These are phyloP conservation scores for Malthinus seriepunctatus DNA, from an alignment of 2,888 invertebrate genomes.

Conservation along the genomic window DNA sequence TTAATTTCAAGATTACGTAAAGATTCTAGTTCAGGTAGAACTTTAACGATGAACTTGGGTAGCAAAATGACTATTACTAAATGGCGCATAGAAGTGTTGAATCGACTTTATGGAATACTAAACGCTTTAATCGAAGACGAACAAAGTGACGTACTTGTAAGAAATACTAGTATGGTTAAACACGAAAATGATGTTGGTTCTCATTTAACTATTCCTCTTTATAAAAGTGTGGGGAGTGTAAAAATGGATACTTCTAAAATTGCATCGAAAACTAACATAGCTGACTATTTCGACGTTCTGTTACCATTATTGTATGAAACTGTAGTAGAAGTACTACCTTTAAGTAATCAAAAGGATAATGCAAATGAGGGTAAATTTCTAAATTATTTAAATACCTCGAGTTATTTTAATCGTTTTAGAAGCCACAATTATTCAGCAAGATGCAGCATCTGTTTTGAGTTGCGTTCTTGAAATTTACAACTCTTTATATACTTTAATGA, in stretches of 20 bases:
- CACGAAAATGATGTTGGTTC: not conserved
- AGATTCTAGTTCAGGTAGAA: slow-evolving; percentile 68
- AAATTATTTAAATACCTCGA: not conserved
- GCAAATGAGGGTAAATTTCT: not conserved
- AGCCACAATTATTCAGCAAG: slow-evolving; percentile 58
- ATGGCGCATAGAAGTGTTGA: slow-evolving; percentile 78
- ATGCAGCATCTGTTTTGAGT: slow-evolving; percentile 66
- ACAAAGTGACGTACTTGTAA: not conserved
- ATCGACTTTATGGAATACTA: slow-evolving; percentile 69
- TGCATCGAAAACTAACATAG: not conserved
- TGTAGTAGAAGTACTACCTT: slow-evolving; percentile 79
- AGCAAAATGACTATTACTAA: slow-evolving; percentile 75
- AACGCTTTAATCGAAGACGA: slow-evolving; percentile 46
- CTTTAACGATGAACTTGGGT: slow-evolving; percentile 69
- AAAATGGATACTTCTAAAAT: not conserved
- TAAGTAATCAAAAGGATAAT: slow-evolving; percentile 27
- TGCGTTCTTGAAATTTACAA: slow-evolving; percentile 66
- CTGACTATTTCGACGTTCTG: slow-evolving; percentile 65
- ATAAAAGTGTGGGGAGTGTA: not conserved
- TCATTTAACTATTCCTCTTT: slow-evolving; percentile 1
- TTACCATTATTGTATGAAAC: slow-evolving; percentile 81
- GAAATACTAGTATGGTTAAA: not conserved
- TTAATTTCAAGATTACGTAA: slow-evolving; percentile 77
- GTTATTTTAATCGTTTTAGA: slow-evolving; percentile 32
- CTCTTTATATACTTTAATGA: slow-evolving; percentile 53